Percentiles rank a stretch among this genome's conserved stretches.
Evolutionary conservation across 2,888 invertebrate species (phyloP).

Genomic region (Dexiosoma caninum): DNA sequence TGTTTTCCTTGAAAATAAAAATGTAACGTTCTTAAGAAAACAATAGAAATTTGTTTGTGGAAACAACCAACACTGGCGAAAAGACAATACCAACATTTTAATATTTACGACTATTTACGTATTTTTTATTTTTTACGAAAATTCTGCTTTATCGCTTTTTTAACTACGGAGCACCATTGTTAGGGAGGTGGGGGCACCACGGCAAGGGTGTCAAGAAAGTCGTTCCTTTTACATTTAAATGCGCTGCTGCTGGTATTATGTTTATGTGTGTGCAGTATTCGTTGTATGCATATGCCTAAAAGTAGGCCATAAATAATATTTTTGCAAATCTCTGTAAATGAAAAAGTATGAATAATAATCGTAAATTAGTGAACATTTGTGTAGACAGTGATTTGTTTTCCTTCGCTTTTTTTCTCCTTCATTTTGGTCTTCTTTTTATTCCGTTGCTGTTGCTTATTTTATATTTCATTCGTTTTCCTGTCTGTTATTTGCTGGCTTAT

Average conservation of each 20-base stretch:
- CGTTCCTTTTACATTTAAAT: not conserved
- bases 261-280: not conserved
- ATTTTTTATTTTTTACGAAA: conserved; percentile 1
- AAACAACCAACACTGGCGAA: not conserved
- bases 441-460: not conserved
- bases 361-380: conserved; percentile 61
- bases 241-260: not conserved
- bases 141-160: conserved; percentile 38
- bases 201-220: not conserved
- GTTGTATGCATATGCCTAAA: conserved; percentile 55
- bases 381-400: conserved; percentile 61
- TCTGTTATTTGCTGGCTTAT: conserved; percentile 54
- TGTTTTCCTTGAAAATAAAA: conserved; percentile 22
- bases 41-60: conserved; percentile 55
- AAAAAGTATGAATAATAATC: conserved; percentile 58
- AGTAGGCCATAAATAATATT: conserved; percentile 62
- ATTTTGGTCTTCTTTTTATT: not conserved
- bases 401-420: not conserved
- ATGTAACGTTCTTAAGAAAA: conserved; percentile 34
- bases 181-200: no score
- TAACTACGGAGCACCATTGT: not conserved
- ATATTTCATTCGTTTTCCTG: conserved; percentile 45
- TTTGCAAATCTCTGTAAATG: conserved; percentile 54
- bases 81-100: conserved; percentile 31
- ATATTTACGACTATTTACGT: conserved; percentile 33